phyloP scores from a whole-genome alignment of 1,140 invertebrate genomes.

The Plodia interpunctella region DNA sequence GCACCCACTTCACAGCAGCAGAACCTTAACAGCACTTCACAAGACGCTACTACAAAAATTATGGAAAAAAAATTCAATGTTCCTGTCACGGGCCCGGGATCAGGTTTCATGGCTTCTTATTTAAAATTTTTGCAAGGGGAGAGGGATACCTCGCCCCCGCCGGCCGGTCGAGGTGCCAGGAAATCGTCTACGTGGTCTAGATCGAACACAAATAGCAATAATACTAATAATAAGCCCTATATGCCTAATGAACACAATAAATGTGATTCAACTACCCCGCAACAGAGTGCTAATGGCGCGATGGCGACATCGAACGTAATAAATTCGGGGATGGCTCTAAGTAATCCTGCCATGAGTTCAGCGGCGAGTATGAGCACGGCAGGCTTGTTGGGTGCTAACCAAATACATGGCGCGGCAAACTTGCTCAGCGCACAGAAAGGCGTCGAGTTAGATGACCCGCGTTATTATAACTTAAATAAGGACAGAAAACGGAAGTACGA shows the following conservation, averaged over 20 bases:
- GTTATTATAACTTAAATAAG: slow-evolving; percentile 86
- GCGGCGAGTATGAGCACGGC: slow-evolving; percentile 52
- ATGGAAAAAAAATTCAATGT: slow-evolving; percentile 77
- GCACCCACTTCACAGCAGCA: slow-evolving; percentile 76
- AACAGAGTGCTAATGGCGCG: slow-evolving; percentile 67
- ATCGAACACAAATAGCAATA: slow-evolving; percentile 69
- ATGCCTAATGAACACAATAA: slow-evolving; percentile 57
- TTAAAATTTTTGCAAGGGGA: slow-evolving; percentile 90
- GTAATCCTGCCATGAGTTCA: slow-evolving; percentile 53
- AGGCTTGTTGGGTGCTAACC: slow-evolving; percentile 50
- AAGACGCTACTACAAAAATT: slow-evolving; percentile 72
- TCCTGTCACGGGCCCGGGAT: slow-evolving; percentile 80
- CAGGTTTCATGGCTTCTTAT: slow-evolving; percentile 90
- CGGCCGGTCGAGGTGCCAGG: slow-evolving; percentile 79
- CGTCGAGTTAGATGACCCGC: slow-evolving; percentile 80
- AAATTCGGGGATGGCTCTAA: slow-evolving; percentile 52
- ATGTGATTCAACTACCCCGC: slow-evolving; percentile 49
- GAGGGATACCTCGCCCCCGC: slow-evolving; percentile 86
- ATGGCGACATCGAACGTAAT: slow-evolving; percentile 53
- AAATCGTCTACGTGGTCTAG: slow-evolving; percentile 80
- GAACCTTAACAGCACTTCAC: slow-evolving; percentile 67
- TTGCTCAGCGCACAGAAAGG: slow-evolving; percentile 61
- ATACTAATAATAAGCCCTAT: slow-evolving; percentile 57
- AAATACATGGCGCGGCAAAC: slow-evolving; percentile 56
- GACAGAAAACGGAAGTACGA: slow-evolving; percentile 83